Conservation (phyloP, 2,888 invertebrate genomes). For the Automeris io region DNA sequence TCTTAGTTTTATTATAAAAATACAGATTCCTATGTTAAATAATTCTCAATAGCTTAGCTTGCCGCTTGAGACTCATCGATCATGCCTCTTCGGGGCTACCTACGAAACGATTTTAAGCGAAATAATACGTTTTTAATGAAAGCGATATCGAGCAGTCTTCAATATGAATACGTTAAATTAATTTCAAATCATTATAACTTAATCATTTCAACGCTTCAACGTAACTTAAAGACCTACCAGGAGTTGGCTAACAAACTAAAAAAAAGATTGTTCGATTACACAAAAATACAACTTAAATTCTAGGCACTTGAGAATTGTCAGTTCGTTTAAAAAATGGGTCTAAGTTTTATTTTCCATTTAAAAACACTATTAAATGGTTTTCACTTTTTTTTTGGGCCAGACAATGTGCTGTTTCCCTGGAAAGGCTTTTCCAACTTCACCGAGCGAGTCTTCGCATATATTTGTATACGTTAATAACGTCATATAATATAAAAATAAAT, state of each 20-base stretch:
- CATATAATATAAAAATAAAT: too few relatives aligned
- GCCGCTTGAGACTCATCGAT: constrained; percentile 64
- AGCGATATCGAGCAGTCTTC: constrained; percentile 69
- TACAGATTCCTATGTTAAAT: constrained; percentile 65
- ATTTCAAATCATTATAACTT: constrained; percentile 21
- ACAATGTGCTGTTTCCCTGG: too few relatives aligned
- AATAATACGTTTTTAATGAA: constrained; percentile 35
- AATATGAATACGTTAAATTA: constrained; percentile 51
- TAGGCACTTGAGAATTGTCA: background rate
- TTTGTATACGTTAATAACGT: too few relatives aligned
- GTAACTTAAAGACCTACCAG: constrained; percentile 15
- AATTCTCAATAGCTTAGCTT: constrained; percentile 67
- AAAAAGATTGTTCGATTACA: constrained; percentile 36
- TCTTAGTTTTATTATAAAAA: constrained; percentile 66
- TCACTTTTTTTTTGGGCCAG: too few relatives aligned
- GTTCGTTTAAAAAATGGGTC: background rate
- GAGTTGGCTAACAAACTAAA: constrained; percentile 45
- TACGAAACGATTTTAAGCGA: constrained; percentile 18
- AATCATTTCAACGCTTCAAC: constrained; percentile 42
- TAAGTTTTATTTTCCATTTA: background rate
- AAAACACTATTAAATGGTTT: too few relatives aligned
- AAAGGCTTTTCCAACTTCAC: too few relatives aligned
- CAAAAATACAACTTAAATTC: constrained; percentile 30
- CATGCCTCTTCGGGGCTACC: constrained; percentile 62
- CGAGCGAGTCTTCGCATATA: too few relatives aligned